phyloP scores from a whole-genome alignment of 2,113 vertebrate genomes.

The Corydoras sp. region DNA sequence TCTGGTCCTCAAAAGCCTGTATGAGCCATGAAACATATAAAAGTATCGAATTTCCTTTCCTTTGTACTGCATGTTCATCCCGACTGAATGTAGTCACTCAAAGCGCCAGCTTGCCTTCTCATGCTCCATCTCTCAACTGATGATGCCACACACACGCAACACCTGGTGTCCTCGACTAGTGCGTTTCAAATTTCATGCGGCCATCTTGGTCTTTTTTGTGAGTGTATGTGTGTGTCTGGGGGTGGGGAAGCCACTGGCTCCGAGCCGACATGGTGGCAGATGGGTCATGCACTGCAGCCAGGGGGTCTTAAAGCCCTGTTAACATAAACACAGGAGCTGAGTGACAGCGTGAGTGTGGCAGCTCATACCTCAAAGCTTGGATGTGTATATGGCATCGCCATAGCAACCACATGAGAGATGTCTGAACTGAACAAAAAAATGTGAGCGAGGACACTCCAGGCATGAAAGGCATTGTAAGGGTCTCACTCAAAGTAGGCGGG shows the following conservation, averaged over 20 bases:
- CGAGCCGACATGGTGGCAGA: slow-evolving; percentile 67
- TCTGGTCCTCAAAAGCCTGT: background rate
- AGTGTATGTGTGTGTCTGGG: background rate
- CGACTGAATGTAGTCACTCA: background rate
- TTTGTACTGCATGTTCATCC: background rate
- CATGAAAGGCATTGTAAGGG: slow-evolving; percentile 33
- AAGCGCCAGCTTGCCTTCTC: slow-evolving; percentile 36
- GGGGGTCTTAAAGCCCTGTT: slow-evolving; percentile 43
- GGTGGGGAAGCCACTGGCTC: slow-evolving; percentile 45
- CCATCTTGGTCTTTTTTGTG: slow-evolving; percentile 53
- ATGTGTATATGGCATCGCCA: slow-evolving; percentile 40
- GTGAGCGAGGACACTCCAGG: slow-evolving; percentile 29
- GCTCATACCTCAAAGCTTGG: slow-evolving; percentile 5
- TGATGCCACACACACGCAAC: slow-evolving; percentile 42
- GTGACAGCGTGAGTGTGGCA: slow-evolving; percentile 12
- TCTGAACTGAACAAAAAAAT: slow-evolving; percentile 26
- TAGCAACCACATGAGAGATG: slow-evolving; percentile 29
- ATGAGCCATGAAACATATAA: background rate
- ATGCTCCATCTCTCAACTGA: slow-evolving; percentile 36
- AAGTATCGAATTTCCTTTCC: background rate
- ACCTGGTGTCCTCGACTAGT: slow-evolving; percentile 36
- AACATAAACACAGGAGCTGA: slow-evolving; percentile 32
- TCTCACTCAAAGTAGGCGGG: slow-evolving; percentile 26
- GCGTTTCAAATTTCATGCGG: slow-evolving; percentile 34
- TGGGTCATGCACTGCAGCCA: slow-evolving; percentile 58